Conservation (phyloP, 2,888 invertebrate species). For the Cheilosia soror region DNA sequence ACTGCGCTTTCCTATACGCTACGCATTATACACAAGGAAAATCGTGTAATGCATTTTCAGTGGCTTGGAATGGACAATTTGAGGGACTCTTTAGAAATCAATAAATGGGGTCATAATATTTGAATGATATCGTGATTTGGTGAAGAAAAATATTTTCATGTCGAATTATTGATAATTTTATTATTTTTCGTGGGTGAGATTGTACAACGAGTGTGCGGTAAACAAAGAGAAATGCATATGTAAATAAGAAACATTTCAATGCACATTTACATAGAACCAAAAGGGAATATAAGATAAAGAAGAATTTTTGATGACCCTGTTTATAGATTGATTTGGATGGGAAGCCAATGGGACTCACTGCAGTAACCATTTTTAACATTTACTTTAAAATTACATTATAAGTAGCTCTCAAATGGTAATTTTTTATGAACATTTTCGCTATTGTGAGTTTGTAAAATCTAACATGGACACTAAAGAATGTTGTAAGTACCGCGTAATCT, state of each 20-base stretch:
- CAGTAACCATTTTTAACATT: no score
- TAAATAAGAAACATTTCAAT: not conserved
- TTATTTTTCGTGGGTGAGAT: not conserved
- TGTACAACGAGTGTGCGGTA: not conserved
- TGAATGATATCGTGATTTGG: constrained; percentile 17
- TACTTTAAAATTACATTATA: no score
- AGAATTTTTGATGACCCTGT: no score
- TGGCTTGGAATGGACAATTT: constrained; percentile 13
- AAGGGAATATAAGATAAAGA: not conserved
- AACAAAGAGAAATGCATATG: not conserved
- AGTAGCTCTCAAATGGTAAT: no score
- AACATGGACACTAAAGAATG: no score
- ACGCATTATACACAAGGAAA: not conserved
- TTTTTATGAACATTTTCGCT: no score
- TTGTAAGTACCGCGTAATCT: no score
- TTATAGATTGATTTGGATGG: no score
- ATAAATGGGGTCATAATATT: constrained; percentile 67
- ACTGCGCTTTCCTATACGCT: not conserved
- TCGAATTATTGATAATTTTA: constrained; percentile 5
- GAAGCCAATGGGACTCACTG: no score
- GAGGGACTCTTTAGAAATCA: constrained; percentile 40
- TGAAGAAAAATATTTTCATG: constrained; percentile 37
- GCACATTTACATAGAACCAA: not conserved
- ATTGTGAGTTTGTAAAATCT: no score
- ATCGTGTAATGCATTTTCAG: constrained; percentile 66